Conservation (phyloP, 2,797 vertebrate genomes). For the Eurystomus glaucurus region DNA sequence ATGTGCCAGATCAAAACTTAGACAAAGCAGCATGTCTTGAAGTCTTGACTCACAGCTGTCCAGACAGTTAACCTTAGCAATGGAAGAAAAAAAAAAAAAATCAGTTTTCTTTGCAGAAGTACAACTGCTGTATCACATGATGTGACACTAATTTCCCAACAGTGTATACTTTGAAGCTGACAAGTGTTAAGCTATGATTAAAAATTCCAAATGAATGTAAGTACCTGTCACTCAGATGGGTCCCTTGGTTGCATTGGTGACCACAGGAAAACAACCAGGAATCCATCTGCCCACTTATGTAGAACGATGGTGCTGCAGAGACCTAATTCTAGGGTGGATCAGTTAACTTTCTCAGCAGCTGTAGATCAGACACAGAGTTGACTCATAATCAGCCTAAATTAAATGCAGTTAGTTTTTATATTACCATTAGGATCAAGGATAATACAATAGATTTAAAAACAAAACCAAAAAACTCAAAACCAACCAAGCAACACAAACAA, state of each 20-base stretch:
- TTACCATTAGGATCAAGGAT: not conserved
- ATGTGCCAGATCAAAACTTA: conserved; percentile 53
- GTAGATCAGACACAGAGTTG: not conserved
- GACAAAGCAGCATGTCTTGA: conserved; percentile 58
- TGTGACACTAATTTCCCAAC: conserved; percentile 1
- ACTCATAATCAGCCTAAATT: not conserved
- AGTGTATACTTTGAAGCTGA: not conserved
- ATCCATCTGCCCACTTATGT: not conserved
- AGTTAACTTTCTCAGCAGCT: not conserved
- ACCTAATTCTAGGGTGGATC: not conserved
- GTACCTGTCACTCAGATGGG: not conserved
- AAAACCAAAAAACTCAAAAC: not conserved
- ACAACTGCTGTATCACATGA: not conserved
- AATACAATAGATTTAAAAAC: not conserved
- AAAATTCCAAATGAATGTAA: not conserved
- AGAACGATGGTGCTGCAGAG: not conserved
- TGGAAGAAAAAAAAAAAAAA: not conserved
- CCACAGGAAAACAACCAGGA: not conserved
- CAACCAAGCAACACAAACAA: not conserved
- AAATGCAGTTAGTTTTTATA: not conserved
- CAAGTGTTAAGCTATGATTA: not conserved
- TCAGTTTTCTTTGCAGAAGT: conserved; percentile 1
- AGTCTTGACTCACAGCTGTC: conserved; percentile 46
- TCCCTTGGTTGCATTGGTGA: not conserved
- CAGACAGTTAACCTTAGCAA: conserved; percentile 57